Evolutionary conservation across 1,140 invertebrate species (phyloP).

Genomic region (Drosophila melanogaster): DNA sequence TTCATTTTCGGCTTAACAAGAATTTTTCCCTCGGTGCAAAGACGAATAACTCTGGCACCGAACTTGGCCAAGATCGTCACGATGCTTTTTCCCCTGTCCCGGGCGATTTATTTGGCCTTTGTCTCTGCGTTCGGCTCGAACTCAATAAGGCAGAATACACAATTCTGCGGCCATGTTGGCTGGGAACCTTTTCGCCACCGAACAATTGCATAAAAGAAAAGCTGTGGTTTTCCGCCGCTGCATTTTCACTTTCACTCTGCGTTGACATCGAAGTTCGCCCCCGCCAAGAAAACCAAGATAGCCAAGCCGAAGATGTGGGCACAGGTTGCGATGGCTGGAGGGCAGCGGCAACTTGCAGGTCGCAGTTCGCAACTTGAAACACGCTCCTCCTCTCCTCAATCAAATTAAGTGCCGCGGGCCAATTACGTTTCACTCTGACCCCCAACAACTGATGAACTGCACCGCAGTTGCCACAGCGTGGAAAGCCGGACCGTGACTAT

Average conservation of each 20-base stretch:
- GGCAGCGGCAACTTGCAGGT: constrained; percentile 3
- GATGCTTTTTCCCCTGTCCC: constrained; percentile 61
- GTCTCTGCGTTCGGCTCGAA: constrained; percentile 33
- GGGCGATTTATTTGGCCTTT: constrained; percentile 70
- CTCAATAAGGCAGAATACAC: constrained; percentile 64
- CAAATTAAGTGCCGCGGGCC: constrained; percentile 73
- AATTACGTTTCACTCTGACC: constrained; percentile 82
- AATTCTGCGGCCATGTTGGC: constrained; percentile 49
- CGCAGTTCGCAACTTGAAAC: neutral
- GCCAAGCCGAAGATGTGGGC: constrained; percentile 14
- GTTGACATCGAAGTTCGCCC: constrained; percentile 66
- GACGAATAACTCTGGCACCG: constrained; percentile 44
- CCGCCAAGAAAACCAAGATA: constrained; percentile 36
- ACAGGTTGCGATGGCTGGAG: constrained; percentile 55
- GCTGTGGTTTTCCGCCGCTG: constrained; percentile 25
- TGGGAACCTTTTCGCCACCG: constrained; percentile 56
- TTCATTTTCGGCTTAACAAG: neutral
- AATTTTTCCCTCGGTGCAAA: constrained; percentile 1
- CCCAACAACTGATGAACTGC: constrained; percentile 63
- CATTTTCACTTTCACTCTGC: constrained; percentile 78
- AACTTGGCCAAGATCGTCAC: constrained; percentile 53
- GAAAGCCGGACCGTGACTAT: constrained; percentile 72
- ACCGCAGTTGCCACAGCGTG: constrained; percentile 29
- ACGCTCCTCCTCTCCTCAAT: constrained; percentile 44
- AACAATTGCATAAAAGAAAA: constrained; percentile 79